Evolutionary conservation across 2,113 vertebrate genomes (phyloP), one percentile per base, ranked within the genome.

Genomic region (Mus spicilegus): DNA sequence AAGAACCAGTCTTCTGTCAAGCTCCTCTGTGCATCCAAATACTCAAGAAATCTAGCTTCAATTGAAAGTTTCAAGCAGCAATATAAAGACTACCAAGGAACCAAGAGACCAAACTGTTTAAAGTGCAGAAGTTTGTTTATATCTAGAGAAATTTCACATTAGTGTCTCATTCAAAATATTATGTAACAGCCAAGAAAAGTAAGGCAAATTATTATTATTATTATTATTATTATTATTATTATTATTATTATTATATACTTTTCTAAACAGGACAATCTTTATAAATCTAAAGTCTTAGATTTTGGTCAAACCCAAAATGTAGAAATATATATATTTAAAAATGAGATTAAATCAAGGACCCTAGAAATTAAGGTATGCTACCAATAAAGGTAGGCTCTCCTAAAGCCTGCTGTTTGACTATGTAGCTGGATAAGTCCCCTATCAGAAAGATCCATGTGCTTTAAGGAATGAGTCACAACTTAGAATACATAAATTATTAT

Each of bases 101-200:
- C 1, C 1, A 13, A 90, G 75, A 70, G 73, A 39, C 49, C 49
- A 24, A 88, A 49, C 58, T 3, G 9, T 89, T 49, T 91, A 81
- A 95, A 39, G 3, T 5, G 88, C 19, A 95, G 24, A 42, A 11
- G 56, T 69, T 54, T 94, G 36, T 89, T n/a, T 67, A 8, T 82
- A 56, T 86, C 39, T 82, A 67, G 65, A 96, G 30, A 42, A 73
- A 7, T 88, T 92, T 49, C 28, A 80, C n/a, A 63, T 56, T 77
- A 89, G 81, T 77, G 89, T 65, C 54, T 87, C 26, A 84, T 89
- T 94, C 92, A 30, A 14, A 67, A 28, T 75, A 92, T 93, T n/a
- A 69, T 70, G 20, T 56, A 88, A 92, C 54, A 75, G 24, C 36
- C 36, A 65, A 90, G 28, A 76, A 39, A 39, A 84, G 42, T 8